A percentile compares a stretch with the other conserved stretches of the same genome.
Evolutionary conservation across 1,140 invertebrate species (phyloP).

Genomic region (Ceratitis capitata): DNA sequence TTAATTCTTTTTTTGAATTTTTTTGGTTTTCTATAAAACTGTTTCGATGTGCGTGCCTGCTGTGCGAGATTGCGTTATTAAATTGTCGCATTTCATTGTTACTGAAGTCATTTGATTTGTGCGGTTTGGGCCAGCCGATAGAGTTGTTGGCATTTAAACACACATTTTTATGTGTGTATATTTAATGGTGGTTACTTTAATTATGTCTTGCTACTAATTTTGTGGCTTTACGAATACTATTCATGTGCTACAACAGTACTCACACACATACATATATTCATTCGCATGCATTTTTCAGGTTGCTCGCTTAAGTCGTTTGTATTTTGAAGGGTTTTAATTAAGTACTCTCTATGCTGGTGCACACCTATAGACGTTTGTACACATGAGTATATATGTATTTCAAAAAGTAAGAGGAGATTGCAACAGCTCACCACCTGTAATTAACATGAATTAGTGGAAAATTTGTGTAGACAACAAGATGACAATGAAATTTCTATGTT

Average conservation of each 20-base stretch:
- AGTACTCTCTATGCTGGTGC: neutral
- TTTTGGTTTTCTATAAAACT: neutral
- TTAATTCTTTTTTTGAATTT: neutral
- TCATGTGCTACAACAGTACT: neutral
- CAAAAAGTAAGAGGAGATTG: too few species aligned
- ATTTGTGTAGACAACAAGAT: neutral
- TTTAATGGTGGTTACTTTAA: neutral
- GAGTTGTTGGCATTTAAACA: too few species aligned
- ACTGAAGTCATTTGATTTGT: neutral
- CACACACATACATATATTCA: too few species aligned
- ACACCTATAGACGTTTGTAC: neutral
- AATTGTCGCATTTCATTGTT: conserved; percentile 30
- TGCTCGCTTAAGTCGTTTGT: conserved; percentile 26
- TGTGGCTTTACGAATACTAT: neutral
- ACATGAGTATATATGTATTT: neutral
- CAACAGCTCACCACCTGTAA: neutral
- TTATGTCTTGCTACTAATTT: neutral
- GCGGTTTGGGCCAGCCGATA: neutral
- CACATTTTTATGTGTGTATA: neutral
- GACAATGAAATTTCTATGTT: neutral
- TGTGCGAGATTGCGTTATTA: neutral
- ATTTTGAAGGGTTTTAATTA: neutral
- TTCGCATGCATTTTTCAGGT: too few species aligned
- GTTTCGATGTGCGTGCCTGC: neutral
- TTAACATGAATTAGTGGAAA: neutral